These are phyloP conservation scores for Tursiops truncatus DNA, from an alignment of 2,113 vertebrate genomes.

Conservation along the genomic window DNA sequence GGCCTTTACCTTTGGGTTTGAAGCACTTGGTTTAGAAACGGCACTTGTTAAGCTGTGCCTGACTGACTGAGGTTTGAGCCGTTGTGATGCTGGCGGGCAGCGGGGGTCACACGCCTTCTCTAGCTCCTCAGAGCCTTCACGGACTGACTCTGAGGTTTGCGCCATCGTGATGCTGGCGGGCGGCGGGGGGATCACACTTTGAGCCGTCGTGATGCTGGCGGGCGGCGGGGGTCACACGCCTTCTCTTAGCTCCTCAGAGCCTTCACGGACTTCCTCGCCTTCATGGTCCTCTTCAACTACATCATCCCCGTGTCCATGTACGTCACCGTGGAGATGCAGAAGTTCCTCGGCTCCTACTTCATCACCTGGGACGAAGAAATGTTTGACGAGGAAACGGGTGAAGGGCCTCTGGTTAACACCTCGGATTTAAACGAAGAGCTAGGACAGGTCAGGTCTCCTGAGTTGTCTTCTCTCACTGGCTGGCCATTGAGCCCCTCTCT, in stretches of 20 bases:
- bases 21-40: accelerated
- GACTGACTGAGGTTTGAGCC: accelerated
- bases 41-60: neutral
- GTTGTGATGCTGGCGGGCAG: accelerated
- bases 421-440: conserved; percentile 98
- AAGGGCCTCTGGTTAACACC: conserved; percentile 96
- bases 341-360: conserved; percentile 98
- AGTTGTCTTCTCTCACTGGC: accelerated
- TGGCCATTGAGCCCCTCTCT: accelerated
- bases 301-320: conserved; percentile 99
- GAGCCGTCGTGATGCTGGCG: accelerated
- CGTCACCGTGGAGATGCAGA: conserved; percentile 99
- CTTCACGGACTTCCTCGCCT: conserved; percentile 98
- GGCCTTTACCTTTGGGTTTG: neutral
- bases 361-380: conserved; percentile 99
- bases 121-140: conserved; percentile 85
- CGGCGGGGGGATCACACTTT: neutral
- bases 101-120: too few relatives aligned
- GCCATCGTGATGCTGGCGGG: accelerated
- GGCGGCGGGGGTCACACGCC: neutral
- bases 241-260: conserved; percentile 29
- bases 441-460: conserved; percentile 89
- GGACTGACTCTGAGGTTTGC: conserved; percentile 81
- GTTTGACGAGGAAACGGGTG: conserved; percentile 93
- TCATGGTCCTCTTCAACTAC: conserved; percentile 99